Base-by-base conservation (phyloP, 2,113 vertebrate genomes). In the Oryzias javanicus region DNA sequence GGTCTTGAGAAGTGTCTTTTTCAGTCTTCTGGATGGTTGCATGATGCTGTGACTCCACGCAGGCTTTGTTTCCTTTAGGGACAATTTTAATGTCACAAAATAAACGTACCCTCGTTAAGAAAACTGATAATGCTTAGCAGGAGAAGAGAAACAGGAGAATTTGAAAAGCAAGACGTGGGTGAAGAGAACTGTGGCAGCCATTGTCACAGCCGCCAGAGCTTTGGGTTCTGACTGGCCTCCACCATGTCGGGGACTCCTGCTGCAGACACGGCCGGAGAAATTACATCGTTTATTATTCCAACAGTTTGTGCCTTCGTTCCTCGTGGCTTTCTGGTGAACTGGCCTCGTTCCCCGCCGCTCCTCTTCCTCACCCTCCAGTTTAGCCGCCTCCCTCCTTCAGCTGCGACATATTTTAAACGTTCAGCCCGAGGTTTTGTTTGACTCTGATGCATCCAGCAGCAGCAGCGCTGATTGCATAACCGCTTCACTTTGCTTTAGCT, bases 261-360 rank as follows among this genome's bases (percentile, higher is more conserved):
- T n/a, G 27, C 60, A 64, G 42, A 68, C 54, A 66, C 1, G 2
- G 60, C 42, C 19, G 72, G 45, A 82, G 62, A 58, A 72, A 72
- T 73, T 17, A 60, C 47, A 63, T 71, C 59, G 71, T 82, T 80
- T 82, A 48, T 74, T 75, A 81, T 86, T 82, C 65, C 71, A 82
- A 74, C 70, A 60, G 62, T 60, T 52, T 68, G 55, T 64, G 54
- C 51, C 69, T 71, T 55, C 58, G 42, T 48, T 76, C 57, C 70
- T 78, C 35, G 54, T 75, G 68, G 60, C 68, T 69, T 55, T 64
- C 57, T 55, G 25, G 61, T 58, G 45, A 79, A 42, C 67, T 18
- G 22, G 18, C 40, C 42, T 18, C 53, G 15, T 19, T 60, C 47
- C 44, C 46, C 35, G 7, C 27, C 19, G 56, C 29, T 41, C 49